phyloP scores from a whole-genome alignment of 2,888 invertebrate species.

The Melanchra persicariae region DNA sequence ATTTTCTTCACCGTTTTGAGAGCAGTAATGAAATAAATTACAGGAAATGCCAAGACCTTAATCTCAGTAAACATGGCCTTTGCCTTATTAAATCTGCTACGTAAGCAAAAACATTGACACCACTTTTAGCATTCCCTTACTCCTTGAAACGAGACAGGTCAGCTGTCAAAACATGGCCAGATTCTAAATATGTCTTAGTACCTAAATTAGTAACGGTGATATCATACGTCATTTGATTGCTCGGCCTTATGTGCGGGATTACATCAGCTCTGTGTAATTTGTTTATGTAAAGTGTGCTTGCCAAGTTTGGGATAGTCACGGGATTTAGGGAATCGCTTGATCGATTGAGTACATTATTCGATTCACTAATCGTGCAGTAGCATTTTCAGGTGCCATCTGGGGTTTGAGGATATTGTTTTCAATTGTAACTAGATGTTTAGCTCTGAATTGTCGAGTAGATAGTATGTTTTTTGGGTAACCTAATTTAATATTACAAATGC shows the following conservation, averaged over 20 bases:
- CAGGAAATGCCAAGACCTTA: too few relatives aligned
- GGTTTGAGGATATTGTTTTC: too few relatives aligned
- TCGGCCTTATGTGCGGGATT: constrained; percentile 20
- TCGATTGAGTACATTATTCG: too few relatives aligned
- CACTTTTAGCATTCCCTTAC: background rate
- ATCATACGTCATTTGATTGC: constrained; percentile 26
- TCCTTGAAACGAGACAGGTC: constrained; percentile 11
- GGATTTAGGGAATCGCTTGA: background rate
- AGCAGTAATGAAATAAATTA: too few relatives aligned
- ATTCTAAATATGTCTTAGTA: constrained; percentile 20
- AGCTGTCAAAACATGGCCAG: constrained; percentile 13
- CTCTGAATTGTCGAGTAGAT: too few relatives aligned
- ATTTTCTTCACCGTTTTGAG: too few relatives aligned
- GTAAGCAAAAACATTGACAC: background rate
- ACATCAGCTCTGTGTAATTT: constrained; percentile 15
- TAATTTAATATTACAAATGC: too few relatives aligned
- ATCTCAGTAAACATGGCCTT: background rate
- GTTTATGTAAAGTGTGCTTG: background rate
- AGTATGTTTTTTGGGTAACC: too few relatives aligned
- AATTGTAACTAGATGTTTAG: too few relatives aligned
- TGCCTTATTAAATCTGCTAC: background rate
- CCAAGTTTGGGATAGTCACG: constrained; percentile 4
- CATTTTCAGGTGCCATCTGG: too few relatives aligned
- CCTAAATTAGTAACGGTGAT: constrained; percentile 18
- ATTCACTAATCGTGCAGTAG: too few relatives aligned